phyloP scores from a whole-genome alignment of 2,888 invertebrate species.

The Hypomecis punctinalis region DNA sequence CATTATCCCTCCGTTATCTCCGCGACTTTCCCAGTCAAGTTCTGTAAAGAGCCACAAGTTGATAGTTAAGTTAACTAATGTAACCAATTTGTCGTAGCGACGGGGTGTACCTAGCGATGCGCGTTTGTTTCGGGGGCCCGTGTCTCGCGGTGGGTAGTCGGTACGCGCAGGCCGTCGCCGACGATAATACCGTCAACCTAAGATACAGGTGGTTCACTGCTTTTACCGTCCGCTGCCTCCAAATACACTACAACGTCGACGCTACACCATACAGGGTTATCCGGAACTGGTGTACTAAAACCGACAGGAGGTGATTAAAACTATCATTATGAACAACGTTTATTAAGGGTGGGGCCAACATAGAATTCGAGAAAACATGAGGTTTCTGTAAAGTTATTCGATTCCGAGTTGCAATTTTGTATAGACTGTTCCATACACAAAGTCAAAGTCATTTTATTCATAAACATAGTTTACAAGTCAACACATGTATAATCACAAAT shows the following conservation, averaged over 20 bases:
- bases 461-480: too few species aligned
- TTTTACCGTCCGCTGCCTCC: slow-evolving; percentile 39
- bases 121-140: slow-evolving; percentile 71
- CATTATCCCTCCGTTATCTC: too few species aligned
- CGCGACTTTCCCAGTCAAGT: slow-evolving; percentile 20
- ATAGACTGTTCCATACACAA: too few species aligned
- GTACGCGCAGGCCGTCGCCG: slow-evolving; percentile 69
- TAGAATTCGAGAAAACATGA: too few species aligned
- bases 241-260: background rate
- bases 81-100: slow-evolving; percentile 68
- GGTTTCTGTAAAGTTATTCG: too few species aligned
- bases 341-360: too few species aligned
- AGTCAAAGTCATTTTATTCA: too few species aligned
- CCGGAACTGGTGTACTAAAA: too few species aligned
- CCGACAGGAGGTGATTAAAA: too few species aligned
- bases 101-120: slow-evolving; percentile 73
- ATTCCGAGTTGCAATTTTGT: slow-evolving; percentile 2
- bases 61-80: slow-evolving; percentile 12
- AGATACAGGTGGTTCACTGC: slow-evolving; percentile 72
- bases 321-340: too few species aligned
- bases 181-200: slow-evolving; percentile 73
- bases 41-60: background rate
- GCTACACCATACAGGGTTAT: background rate
- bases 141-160: slow-evolving; percentile 71
- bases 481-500: too few species aligned